Evolutionary conservation across 1,140 invertebrate species (phyloP), one percentile per base, ranked within the genome.

Genomic region (Lucilia sericata): DNA sequence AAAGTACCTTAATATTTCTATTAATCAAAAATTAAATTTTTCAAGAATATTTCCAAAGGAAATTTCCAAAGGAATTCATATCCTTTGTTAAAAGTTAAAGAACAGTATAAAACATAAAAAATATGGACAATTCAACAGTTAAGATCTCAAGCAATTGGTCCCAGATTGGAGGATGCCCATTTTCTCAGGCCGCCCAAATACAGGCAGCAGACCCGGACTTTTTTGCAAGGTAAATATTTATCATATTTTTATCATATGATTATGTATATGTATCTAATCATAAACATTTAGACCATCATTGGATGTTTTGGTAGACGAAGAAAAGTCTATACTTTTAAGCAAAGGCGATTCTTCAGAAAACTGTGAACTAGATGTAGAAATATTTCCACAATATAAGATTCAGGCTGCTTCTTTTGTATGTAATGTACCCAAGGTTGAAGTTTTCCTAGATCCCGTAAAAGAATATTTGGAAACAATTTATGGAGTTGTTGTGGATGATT

Each of bases 401-500:
- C 88, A 87, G 25, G 86, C 88, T 9, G 36, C 89, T 8, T 88
- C 88, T 1, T 80, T 90, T 5, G 84, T 90, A 12, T 90, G 88
- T 42, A 90, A 86, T 55, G 87, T 86, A 2, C 81, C 86, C 19
- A 90, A 89, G 84, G 80, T 90, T 17, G 89, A 91, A 83, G 74
- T 91, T 7, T 91, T 91, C 49, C 76, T 87, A 25, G 89, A 89
- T 5, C 65, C 4, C 75, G 47, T n/a, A 85, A 89, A 84, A 36
- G 89, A 91, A 82, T 91, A 91, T 80, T 81, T 85, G 17, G 87
- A 91, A 83, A 91, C 89, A 8, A 84, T 88, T 13, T 87, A 89
- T 65, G 89, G 89, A 7, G 65, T 49, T 10, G n/a, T 82, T 9
- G 17, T 89, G 2, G 87, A 88, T 14, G 83, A 74, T 5, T 14